Evolutionary conservation across 2,888 invertebrate genomes (phyloP), one percentile per base, ranked within the genome.

Genomic region (Thumatha senex): DNA sequence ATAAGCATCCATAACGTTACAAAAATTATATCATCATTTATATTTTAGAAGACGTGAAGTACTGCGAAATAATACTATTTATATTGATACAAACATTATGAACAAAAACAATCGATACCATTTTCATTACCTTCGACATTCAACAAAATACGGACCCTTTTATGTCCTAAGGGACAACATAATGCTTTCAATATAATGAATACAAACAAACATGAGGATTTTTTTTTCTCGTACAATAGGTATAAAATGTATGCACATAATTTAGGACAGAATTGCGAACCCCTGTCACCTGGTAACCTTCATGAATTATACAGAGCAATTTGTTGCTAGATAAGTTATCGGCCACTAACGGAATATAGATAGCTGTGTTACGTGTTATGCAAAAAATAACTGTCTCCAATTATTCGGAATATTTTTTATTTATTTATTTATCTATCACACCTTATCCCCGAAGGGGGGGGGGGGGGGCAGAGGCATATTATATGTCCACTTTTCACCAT

Each of bases 231-330:
- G 41, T 40, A 61, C 56, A 61, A 63, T 56, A 60, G 58, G 54
- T 61, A 65, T 66, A 71, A 64, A 74, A 77, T 74, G 61, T 78
- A 81, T 79, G 80, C 74, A 76, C 80, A 83, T 81, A 83, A 81
- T 81, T 81, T 80, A 69, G 62, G 65, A 58, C 49, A 61, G 69
- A 74, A 76, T 73, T 70, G 74, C 72, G 71, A 67, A 76, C 76
- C 83, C 82, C 74, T 78, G 80, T 82, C 81, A 82, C 83, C 84
- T 80, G 74, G 67, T 51, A 59, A 72, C 81, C 83, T 74, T 76
- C 72, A 83, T 85, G 84, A 84, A 85, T 84, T 83, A 84, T 81
- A 83, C 83, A 80, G 63, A 67, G 72, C 80, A 78, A 83, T 84
- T 84, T 84, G 83, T 79, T 77, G 70, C 53, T 57, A 75, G 78